Conservation (phyloP, 2,797 vertebrate genomes). For the Notolepis coatsorum region DNA sequence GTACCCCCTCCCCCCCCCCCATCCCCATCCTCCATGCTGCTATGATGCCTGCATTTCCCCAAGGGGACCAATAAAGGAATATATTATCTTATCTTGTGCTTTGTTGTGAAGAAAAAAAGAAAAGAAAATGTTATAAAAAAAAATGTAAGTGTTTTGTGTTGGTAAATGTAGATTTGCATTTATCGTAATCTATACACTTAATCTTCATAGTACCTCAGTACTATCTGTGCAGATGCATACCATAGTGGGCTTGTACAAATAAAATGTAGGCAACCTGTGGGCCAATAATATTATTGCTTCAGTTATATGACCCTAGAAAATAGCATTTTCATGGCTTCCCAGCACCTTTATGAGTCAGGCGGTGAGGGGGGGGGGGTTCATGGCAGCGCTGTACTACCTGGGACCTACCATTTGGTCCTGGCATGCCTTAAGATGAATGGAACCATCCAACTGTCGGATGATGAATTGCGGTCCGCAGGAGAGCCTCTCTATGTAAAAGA, state of each 20-base stretch:
- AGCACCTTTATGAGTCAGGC: conserved; percentile 16
- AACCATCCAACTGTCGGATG: conserved; percentile 64
- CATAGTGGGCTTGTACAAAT: neutral
- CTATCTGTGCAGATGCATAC: conserved; percentile 15
- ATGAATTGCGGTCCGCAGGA: conserved; percentile 72
- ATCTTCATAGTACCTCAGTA: neutral
- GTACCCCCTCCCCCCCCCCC: too few species aligned
- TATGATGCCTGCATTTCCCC: too few species aligned
- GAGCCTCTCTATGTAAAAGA: conserved; percentile 79
- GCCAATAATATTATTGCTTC: neutral
- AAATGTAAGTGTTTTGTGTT: too few species aligned
- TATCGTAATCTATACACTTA: too few species aligned
- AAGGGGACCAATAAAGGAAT: too few species aligned
- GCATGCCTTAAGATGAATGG: conserved; percentile 76
- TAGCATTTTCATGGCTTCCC: conserved; percentile 17
- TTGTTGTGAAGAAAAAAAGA: too few species aligned
- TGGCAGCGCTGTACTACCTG: conserved; percentile 41
- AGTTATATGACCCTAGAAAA: neutral
- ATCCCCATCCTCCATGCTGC: too few species aligned
- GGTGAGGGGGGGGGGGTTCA: conserved; percentile 10
- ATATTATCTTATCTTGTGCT: too few species aligned
- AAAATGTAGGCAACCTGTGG: neutral
- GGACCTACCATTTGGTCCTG: conserved; percentile 44
- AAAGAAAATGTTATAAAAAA: too few species aligned
- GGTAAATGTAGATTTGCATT: too few species aligned